Conservation (phyloP, 2,113 vertebrate species). For the Ovis canadensis region DNA sequence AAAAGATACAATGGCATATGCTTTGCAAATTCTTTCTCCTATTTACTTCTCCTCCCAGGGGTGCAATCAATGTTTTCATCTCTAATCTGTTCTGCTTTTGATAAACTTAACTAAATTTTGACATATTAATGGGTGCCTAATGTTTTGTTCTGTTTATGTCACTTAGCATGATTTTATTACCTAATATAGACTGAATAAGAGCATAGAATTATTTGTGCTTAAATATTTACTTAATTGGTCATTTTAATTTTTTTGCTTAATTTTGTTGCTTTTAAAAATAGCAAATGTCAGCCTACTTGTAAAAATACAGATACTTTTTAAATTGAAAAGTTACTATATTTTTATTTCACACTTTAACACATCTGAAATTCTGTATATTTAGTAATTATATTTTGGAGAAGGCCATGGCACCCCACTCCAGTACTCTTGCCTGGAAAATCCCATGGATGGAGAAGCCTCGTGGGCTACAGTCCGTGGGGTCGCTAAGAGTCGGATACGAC, state of each 20-base stretch:
- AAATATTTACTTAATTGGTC: not conserved
- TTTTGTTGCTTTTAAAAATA: constrained; percentile 33
- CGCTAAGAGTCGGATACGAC: no score
- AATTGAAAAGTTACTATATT: constrained; percentile 16
- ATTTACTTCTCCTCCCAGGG: not conserved
- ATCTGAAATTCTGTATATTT: not conserved
- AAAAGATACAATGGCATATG: not conserved
- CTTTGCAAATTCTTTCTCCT: not conserved
- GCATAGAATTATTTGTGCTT: not conserved
- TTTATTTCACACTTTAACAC: not conserved
- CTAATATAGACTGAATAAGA: not conserved
- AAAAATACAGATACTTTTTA: not conserved
- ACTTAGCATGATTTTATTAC: not conserved
- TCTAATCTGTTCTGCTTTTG: not conserved
- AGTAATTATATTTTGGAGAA: not conserved
- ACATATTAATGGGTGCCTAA: not conserved
- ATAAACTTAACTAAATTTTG: constrained; percentile 24
- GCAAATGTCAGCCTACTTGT: not conserved
- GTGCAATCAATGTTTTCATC: not conserved
- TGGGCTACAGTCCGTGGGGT: no score
- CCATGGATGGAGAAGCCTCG: no score
- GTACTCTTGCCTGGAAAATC: no score
- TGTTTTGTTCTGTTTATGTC: constrained; percentile 26
- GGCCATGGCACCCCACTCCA: no score
- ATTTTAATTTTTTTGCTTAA: not conserved